Base-by-base conservation (phyloP, 1,140 invertebrate genomes). In the Drosophila orena region DNA sequence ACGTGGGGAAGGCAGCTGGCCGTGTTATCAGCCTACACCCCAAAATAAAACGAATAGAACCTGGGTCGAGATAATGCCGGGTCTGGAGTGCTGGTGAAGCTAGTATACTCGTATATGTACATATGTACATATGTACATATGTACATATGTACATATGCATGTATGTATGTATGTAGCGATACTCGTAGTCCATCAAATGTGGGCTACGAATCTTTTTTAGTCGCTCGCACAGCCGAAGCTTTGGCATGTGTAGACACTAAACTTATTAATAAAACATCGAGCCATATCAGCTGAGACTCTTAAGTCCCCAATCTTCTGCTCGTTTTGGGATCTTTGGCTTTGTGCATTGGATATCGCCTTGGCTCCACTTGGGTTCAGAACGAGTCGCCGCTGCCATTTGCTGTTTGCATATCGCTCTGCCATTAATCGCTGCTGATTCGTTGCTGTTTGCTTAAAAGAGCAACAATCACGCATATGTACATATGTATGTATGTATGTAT, bases 401-500 rank as follows among this genome's bases (percentile, higher is more conserved):
- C 49, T 78, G 58, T 79, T 78, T 78, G 76, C 76, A 78, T 78
- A 78, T 79, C 68, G 68, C 55, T 56, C 55, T 59, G 76, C 55
- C 42, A 73, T 79, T 73, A 79, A 79, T 79, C 76, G 62, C 59
- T 57, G 30, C 17, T 50, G 43, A 54, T 76, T 57, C 68, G 57
- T 60, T 79, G 57, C 40, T 54, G 20, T 78, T 80, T 80, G 58
- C 59, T 66, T 66, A 35, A 55, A 55, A 47, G n/a, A 68, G 47
- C 38, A 66, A 57, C 27, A 42, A 65, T 30, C 8, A 30, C 30
- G 30, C 30, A 30, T 30, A 30, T 30, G n/a, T n/a, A n/a, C n/a
- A n/a, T n/a, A n/a, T n/a, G n/a, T n/a, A n/a, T n/a, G n/a, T n/a
- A n/a, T n/a, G n/a, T n/a, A n/a, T n/a, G n/a, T n/a, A n/a, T n/a